Base-by-base conservation (phyloP, 2,888 invertebrate species). In the Oscheius sp. region DNA sequence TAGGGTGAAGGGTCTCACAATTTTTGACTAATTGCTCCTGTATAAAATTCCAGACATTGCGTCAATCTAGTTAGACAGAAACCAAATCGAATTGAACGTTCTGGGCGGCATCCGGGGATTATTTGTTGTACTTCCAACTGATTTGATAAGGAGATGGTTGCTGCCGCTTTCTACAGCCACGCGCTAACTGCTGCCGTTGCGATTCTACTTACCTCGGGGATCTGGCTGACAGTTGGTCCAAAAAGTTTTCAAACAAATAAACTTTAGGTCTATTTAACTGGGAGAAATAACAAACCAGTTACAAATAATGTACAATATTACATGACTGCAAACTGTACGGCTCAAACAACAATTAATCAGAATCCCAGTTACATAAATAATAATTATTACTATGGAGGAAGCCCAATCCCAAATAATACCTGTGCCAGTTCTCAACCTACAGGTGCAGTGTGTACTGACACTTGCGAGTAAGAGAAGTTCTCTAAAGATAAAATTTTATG, bases 391-490 rank as follows among this genome's bases (percentile, higher is more conserved):
- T 25, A 34, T 53, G 25, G 25, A 20, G n/a, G n/a, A n/a, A n/a
- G n/a, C n/a, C n/a, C n/a, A n/a, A 31, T 20, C 20, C 15, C 58
- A 46, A 53, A 31, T 5, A 39, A 4, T 17, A 64, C n/a, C 12
- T 69, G 33, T 23, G 17, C 37, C 63, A 73, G 74, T 57, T 25
- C 50, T 50, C 57, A 64, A 0, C 72, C 78, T 3, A 46, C 52
- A 39, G 65, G 67, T 55, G 73, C 75, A 12, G 69, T 67, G 48
- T 79, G 79, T 68, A 69, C 67, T 1, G 70, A 73, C 20, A 76
- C 76, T 57, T 79, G 79, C 75, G 79, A 79, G 79, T 79, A 61
- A 68, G 71, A n/a, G n/a, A n/a, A n/a, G n/a, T n/a, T n/a, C n/a
- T 58, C 27, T 12, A 23, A n/a, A n/a, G 5, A 63, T n/a, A 3